Base-by-base conservation (phyloP, 2,797 vertebrate species). In the Dallia pectoralis region DNA sequence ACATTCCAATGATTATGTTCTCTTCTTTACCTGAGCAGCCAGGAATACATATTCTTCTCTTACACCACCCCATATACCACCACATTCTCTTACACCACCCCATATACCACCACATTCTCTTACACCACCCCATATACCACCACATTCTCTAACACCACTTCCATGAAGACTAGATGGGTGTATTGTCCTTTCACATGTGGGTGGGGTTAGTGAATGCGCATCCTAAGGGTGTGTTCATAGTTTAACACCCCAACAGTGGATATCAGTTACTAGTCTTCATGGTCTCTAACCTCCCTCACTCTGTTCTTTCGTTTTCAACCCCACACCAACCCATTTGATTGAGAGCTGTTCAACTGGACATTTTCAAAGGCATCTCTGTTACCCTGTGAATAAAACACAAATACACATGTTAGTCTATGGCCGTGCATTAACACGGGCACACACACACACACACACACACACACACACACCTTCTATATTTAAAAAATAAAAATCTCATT, bases 291-390 rank as follows among this genome's bases (percentile, higher is more conserved):
- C 64, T 40, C 33, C 71, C 33, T 29, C 48, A 49, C 49, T 71
- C 32, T 27, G 30, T 19, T 14, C 49, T 82, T 74, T 67, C 32
- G 2, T 47, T 56, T 74, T 74, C 94, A 94, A 83, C 93, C 93
- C 93, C 93, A 95, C 25, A 94, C 92, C 85, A 93, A 76, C 0
- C 89, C 88, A 82, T 93, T 93, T 0, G 91, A 82, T 77, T 91
- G 93, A 82, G 96, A 96, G 6, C 95, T 96, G 89, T 97, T 98
- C 76, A 99, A 90, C 77, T 97, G 98, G 86, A 99, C 95, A 18
- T 96, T 96, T 89, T 99, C 97, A 82, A 95, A 97, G 84, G 87
- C 84, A 79, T 97, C 94, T 79, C 95, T 94, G 67, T 97, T 96
- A 81, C 95, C 94, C 95, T 96, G 64, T 85, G 90, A 77, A 72